Percentiles rank a stretch among this genome's conserved stretches.
Conservation (phyloP, 1,140 invertebrate genomes). For the Pseudomyrmex pallidus region DNA sequence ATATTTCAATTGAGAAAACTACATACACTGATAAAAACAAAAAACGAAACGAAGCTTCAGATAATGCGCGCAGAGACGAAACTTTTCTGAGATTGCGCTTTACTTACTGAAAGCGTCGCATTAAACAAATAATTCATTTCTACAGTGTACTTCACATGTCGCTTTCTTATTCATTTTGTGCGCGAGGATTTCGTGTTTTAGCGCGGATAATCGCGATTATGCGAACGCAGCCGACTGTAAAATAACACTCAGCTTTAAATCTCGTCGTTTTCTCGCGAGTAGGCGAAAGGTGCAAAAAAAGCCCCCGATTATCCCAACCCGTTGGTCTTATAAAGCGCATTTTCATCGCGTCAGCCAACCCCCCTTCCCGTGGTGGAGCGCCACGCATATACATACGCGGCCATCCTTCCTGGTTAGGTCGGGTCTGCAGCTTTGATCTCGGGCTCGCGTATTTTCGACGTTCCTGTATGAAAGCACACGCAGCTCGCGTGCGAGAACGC, state of each 20-base stretch:
- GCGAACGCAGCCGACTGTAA: constrained; percentile 1
- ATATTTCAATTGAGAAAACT: constrained; percentile 7
- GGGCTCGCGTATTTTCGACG: constrained; percentile 52
- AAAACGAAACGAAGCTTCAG: neutral
- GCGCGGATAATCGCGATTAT: constrained; percentile 22
- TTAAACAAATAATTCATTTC: constrained; percentile 12
- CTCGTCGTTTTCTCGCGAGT: neutral
- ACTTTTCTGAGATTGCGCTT: neutral
- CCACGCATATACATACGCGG: neutral
- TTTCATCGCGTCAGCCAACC: constrained; percentile 25
- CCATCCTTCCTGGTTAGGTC: constrained; percentile 34
- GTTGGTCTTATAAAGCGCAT: constrained; percentile 38
- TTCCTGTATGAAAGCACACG: constrained; percentile 17
- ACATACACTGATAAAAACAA: neutral
- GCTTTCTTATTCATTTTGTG: constrained; percentile 2
- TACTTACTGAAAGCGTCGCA: neutral
- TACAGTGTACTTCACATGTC: neutral
- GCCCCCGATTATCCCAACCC: neutral
- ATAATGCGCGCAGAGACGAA: neutral
- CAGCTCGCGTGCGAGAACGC: constrained; percentile 10
- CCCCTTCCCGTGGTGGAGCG: neutral
- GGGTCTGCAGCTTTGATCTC: constrained; percentile 65
- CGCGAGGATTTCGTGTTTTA: constrained; percentile 1
- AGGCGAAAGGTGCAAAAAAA: constrained; percentile 12
- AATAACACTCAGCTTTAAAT: constrained; percentile 19